Percentiles rank a stretch among this genome's conserved stretches.
Evolutionary conservation across 1,140 invertebrate genomes (phyloP).

Genomic region (Marisa cornuarietis): DNA sequence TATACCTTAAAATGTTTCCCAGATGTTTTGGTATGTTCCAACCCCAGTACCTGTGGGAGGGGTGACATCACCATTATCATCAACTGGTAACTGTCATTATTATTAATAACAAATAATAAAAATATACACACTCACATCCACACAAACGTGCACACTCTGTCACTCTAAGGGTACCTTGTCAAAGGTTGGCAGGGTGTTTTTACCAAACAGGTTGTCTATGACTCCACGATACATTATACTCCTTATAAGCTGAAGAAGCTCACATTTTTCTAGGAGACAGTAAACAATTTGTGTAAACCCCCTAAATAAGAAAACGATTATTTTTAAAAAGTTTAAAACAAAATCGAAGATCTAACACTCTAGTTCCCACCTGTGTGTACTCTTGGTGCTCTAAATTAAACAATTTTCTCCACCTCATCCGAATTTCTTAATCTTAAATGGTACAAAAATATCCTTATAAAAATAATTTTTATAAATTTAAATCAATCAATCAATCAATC

Average conservation of each 20-base stretch:
- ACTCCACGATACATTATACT: slow-evolving; percentile 51
- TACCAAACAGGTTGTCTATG: slow-evolving; percentile 54
- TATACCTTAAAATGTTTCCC: too few species aligned
- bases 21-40: too few species aligned
- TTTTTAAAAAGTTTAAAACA: not conserved
- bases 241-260: slow-evolving; percentile 41
- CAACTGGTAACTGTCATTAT: not conserved
- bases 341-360: too few species aligned
- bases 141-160: not conserved
- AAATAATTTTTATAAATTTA: too few species aligned
- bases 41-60: too few species aligned
- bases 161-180: slow-evolving; percentile 30
- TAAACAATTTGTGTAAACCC: not conserved
- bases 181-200: slow-evolving; percentile 32
- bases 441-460: too few species aligned
- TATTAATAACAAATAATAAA: not conserved
- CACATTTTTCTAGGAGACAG: slow-evolving; percentile 35
- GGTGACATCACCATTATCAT: too few species aligned
- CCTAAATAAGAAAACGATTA: not conserved
- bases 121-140: not conserved
- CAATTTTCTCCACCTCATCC: too few species aligned
- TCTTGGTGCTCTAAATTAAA: too few species aligned
- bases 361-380: too few species aligned
- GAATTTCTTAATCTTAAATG: too few species aligned
- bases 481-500: too few species aligned